phyloP scores from a whole-genome alignment of 2,113 vertebrate genomes.

The Malaclemys terrapin region DNA sequence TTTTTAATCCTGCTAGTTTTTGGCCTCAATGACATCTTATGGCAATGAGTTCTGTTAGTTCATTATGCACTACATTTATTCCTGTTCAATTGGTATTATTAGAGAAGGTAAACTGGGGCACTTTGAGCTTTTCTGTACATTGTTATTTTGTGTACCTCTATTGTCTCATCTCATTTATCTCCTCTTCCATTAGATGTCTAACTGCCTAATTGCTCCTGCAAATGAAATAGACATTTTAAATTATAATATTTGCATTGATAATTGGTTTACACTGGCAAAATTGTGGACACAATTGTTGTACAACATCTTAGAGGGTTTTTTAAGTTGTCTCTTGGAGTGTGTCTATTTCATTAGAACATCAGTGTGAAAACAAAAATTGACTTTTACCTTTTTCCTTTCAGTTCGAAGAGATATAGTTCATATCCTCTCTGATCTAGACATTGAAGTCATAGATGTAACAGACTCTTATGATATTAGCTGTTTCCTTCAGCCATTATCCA shows the following conservation, averaged over 20 bases:
- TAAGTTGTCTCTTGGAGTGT: neutral
- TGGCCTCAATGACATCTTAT: neutral
- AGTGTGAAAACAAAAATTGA: conserved; percentile 12
- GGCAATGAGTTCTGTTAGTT: neutral
- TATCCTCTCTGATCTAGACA: conserved; percentile 86
- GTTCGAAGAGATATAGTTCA: conserved; percentile 82
- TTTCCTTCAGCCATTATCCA: conserved; percentile 84
- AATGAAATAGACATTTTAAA: neutral
- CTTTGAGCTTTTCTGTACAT: neutral
- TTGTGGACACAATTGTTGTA: neutral
- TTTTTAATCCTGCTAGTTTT: neutral
- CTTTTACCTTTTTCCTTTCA: conserved; percentile 68
- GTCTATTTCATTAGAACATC: neutral
- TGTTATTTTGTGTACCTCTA: neutral
- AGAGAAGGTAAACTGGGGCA: neutral
- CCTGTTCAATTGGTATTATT: neutral
- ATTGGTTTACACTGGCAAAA: neutral
- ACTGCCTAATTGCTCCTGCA: neutral
- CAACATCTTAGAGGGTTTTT: neutral
- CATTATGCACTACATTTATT: neutral
- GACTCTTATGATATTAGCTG: conserved; percentile 77
- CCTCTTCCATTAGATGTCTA: neutral
- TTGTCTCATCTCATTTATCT: neutral
- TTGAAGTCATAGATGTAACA: conserved; percentile 89
- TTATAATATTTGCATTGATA: neutral